phyloP scores from a whole-genome alignment of 1,140 invertebrate species.

The Calephelis virginiensis region DNA sequence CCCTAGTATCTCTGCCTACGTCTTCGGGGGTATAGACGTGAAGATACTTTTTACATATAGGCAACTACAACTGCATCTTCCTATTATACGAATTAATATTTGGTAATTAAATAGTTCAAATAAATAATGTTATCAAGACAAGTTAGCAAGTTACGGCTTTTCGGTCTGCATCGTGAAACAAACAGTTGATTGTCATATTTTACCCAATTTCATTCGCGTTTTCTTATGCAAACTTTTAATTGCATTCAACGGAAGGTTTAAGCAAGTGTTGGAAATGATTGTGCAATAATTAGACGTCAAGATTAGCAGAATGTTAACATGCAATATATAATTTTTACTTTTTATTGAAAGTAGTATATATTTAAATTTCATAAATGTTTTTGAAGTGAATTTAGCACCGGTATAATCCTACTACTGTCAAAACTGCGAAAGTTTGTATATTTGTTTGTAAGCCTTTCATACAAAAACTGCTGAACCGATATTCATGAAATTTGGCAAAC shows the following conservation, averaged over 20 bases:
- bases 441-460: no score
- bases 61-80: neutral
- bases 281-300: conserved; percentile 12
- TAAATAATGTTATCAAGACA: conserved; percentile 1
- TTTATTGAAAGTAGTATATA: neutral
- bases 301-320: conserved; percentile 3
- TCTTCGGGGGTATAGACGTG: no score
- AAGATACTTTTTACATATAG: no score
- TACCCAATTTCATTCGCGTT: conserved; percentile 9
- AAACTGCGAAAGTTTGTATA: no score
- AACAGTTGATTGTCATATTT: conserved; percentile 17
- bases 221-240: conserved; percentile 13
- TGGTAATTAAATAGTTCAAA: neutral
- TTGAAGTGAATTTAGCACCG: no score
- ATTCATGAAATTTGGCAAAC: no score
- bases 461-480: no score
- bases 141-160: conserved; percentile 2
- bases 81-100: neutral
- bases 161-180: neutral
- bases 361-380: neutral
- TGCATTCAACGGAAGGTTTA: conserved; percentile 1
- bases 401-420: no score
- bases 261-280: conserved; percentile 6
- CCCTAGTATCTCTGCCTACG: no score
- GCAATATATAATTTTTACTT: neutral